Evolutionary conservation across 1,140 invertebrate species (phyloP), one percentile per base, ranked within the genome.

Genomic region (Platyscapa corneri): DNA sequence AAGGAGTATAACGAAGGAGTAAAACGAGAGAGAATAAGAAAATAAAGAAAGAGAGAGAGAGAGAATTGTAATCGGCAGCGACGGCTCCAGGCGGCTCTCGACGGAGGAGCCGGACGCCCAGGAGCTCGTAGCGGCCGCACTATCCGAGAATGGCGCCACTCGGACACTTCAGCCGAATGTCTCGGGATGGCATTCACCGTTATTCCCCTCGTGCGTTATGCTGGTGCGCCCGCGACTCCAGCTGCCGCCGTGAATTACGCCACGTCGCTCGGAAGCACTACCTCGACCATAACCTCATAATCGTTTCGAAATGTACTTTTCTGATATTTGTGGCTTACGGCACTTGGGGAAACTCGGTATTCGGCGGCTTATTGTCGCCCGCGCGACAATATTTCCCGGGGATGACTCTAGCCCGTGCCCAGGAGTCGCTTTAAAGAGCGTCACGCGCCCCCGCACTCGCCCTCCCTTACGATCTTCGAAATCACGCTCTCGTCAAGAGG

Each of bases 121-220:
- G 10, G 32, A 27, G 18, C 42, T 56, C 32, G 64, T 42, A 12
- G 37, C 39, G 14, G 27, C 34, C 82, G 56, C 56, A 64, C 78
- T 65, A 49, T 53, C 32, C 67, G 70, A 49, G n/a, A 76, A 81
- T 49, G 88, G 87, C 87, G 87, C 86, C 88, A 86, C 82, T 85
- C 80, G 64, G 85, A 87, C 83, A 86, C 86, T 89, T 87, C 83
- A 88, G 85, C 83, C 82, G 79, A 88, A 88, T 86, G 76, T 80
- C 84, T 75, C 53, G 70, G 84, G 84, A 83, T 85, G 60, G 76
- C 74, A 82, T 82, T 83, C 81, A 78, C 65, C 84, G 86, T 88
- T 86, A 87, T 82, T 65, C 37, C 78, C 39, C 32, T 83, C 60
- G 42, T 77, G 76, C 56, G 53, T 78, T 78, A 84, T 79, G 34